A percentile compares a stretch with the other conserved stretches of the same genome.
Evolutionary conservation across 2,888 invertebrate genomes (phyloP).

Genomic region (Epiblema foenella): DNA sequence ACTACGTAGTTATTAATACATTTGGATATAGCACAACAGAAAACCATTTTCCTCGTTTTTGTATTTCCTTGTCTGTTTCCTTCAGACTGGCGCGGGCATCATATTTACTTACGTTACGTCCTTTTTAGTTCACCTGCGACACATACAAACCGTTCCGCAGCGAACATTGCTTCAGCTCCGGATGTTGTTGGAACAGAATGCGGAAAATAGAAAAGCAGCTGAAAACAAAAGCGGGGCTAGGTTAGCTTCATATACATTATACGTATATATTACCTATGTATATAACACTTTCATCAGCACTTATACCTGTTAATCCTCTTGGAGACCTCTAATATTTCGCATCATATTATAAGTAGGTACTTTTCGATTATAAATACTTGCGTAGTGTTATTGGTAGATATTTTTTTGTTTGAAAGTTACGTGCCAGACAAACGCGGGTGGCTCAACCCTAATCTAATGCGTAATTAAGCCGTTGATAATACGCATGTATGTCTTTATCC

Average conservation of each 20-base stretch:
- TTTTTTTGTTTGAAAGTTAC: constrained; percentile 8
- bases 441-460: constrained; percentile 26
- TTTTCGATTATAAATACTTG: neutral
- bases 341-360: neutral
- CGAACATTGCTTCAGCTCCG: constrained; percentile 36
- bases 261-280: neutral
- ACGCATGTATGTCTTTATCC: constrained; percentile 34
- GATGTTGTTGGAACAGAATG: constrained; percentile 29
- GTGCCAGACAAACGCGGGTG: neutral
- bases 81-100: constrained; percentile 24
- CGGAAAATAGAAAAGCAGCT: constrained; percentile 36
- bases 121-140: constrained; percentile 35
- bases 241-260: constrained; percentile 21
- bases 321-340: neutral
- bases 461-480: constrained; percentile 37
- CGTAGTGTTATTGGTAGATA: neutral
- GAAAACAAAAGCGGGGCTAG: constrained; percentile 24
- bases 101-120: constrained; percentile 16
- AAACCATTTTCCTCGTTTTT: constrained; percentile 12
- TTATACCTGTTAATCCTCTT: neutral
- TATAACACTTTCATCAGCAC: constrained; percentile 20
- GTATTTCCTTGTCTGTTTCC: constrained; percentile 21
- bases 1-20: neutral
- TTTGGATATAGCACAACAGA: neutral
- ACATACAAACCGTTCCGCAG: constrained; percentile 35